A percentile compares a stretch with the other conserved stretches of the same genome.
phyloP scores from a whole-genome alignment of 2,888 invertebrate genomes.

The Conchocele bisecta region DNA sequence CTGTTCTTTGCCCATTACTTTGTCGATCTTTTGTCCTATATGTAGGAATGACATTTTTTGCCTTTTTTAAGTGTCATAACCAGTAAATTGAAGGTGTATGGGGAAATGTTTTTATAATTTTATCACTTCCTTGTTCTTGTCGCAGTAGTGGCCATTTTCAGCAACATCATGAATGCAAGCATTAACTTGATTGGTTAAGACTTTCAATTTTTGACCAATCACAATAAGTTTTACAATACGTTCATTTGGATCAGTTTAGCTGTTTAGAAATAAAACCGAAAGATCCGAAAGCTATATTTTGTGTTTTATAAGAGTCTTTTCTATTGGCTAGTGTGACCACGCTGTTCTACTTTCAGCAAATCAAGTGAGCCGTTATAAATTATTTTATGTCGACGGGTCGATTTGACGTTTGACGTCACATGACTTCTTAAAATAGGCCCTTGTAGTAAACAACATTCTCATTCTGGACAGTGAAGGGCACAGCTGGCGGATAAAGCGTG shows the following conservation, averaged over 20 bases:
- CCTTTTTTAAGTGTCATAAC: not conserved
- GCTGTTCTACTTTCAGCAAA: constrained; percentile 50
- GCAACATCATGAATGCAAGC: constrained; percentile 29
- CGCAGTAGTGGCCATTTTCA: constrained; percentile 50
- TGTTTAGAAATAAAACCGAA: not conserved
- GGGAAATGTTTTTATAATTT: not conserved
- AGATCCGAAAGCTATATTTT: constrained; percentile 12
- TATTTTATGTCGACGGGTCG: no score
- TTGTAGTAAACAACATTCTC: constrained; percentile 76
- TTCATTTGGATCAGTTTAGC: not conserved
- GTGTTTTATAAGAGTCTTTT: constrained; percentile 3
- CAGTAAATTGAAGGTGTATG: not conserved
- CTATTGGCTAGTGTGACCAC: constrained; percentile 30
- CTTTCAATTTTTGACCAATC: constrained; percentile 29
- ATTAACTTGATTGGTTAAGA: constrained; percentile 36
- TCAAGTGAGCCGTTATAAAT: constrained; percentile 26
- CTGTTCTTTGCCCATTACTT: constrained; percentile 95
- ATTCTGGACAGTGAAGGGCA: no score
- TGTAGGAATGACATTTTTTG: constrained; percentile 48
- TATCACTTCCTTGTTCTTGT: constrained; percentile 57
- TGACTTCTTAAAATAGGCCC: constrained; percentile 64
- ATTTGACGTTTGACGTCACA: constrained; percentile 31
- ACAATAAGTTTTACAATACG: constrained; percentile 8
- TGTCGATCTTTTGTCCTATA: constrained; percentile 52
- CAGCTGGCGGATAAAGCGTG: constrained; percentile 34